These are phyloP conservation scores for Toxotes lorentzi DNA, from an alignment of 2,797 vertebrate genomes.

Conservation along the genomic window DNA sequence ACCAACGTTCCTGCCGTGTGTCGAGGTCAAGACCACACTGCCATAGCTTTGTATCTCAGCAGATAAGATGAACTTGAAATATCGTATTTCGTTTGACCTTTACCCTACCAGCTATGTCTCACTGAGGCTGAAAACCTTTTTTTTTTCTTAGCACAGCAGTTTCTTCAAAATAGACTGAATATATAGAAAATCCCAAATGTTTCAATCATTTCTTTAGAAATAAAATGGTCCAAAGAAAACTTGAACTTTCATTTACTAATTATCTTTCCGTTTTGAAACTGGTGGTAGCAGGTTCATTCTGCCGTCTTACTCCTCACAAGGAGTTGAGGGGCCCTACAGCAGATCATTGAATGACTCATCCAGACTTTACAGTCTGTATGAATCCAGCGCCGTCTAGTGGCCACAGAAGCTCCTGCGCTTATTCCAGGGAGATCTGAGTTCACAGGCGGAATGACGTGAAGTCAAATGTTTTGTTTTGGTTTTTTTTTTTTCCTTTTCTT, in stretches of 20 bases:
- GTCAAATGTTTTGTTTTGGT: slow-evolving; percentile 27
- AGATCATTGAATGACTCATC: slow-evolving; percentile 66
- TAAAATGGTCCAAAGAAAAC: not conserved
- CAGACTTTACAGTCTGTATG: slow-evolving; percentile 25
- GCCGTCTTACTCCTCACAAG: slow-evolving; percentile 21
- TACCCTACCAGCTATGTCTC: no score
- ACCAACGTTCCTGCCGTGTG: not conserved
- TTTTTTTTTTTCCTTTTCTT: no score
- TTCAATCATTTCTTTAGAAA: not conserved
- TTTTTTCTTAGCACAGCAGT: not conserved
- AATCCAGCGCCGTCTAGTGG: slow-evolving; percentile 73
- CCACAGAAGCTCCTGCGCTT: not conserved
- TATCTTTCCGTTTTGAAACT: not conserved
- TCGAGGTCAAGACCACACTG: not conserved
- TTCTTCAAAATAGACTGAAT: not conserved
- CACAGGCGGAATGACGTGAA: slow-evolving; percentile 20
- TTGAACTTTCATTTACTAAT: not conserved
- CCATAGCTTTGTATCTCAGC: not conserved
- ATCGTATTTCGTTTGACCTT: not conserved
- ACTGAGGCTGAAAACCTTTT: no score
- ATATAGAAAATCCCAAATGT: not conserved
- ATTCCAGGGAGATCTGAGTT: slow-evolving; percentile 13
- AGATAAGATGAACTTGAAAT: not conserved
- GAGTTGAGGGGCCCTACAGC: slow-evolving; percentile 19
- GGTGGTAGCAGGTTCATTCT: slow-evolving; percentile 23